Evolutionary conservation across 2,113 vertebrate species (phyloP).

Genomic region (Hyaena hyaena): DNA sequence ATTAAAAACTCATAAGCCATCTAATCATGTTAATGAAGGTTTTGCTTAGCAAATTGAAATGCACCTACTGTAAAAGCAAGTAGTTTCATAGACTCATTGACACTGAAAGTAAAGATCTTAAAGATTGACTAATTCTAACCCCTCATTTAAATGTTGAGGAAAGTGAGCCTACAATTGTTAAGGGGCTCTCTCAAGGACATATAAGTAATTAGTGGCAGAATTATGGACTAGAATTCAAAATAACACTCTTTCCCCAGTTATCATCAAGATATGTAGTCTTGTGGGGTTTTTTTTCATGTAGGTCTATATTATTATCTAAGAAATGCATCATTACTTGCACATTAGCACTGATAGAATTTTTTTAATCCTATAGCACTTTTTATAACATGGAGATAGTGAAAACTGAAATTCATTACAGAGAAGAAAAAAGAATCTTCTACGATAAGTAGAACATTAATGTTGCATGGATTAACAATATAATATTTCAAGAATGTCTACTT

Average conservation of each 20-base stretch:
- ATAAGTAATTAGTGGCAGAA: not conserved
- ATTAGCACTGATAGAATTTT: constrained; percentile 49
- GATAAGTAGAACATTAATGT: not conserved
- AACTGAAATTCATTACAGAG: constrained; percentile 39
- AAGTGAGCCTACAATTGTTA: not conserved
- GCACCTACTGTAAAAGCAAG: constrained; percentile 53
- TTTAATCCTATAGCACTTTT: constrained; percentile 45
- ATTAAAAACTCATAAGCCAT: constrained; percentile 78
- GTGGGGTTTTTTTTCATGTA: constrained; percentile 67
- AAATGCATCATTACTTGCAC: constrained; percentile 61
- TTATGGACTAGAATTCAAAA: not conserved
- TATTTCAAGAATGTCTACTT: not conserved
- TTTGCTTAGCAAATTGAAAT: constrained; percentile 73
- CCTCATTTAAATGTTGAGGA: not conserved
- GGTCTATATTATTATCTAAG: constrained; percentile 59
- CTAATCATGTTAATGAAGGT: constrained; percentile 79
- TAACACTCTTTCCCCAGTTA: constrained; percentile 53
- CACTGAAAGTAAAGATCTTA: constrained; percentile 1
- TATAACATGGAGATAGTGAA: constrained; percentile 4
- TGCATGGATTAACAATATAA: constrained; percentile 47
- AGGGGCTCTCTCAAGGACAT: not conserved
- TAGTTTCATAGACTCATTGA: not conserved
- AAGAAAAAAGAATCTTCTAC: constrained; percentile 43
- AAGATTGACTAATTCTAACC: not conserved
- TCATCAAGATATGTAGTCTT: constrained; percentile 32